These are phyloP conservation scores for Drosophila willistoni DNA, from an alignment of 1,140 invertebrate genomes.

Conservation along the genomic window DNA sequence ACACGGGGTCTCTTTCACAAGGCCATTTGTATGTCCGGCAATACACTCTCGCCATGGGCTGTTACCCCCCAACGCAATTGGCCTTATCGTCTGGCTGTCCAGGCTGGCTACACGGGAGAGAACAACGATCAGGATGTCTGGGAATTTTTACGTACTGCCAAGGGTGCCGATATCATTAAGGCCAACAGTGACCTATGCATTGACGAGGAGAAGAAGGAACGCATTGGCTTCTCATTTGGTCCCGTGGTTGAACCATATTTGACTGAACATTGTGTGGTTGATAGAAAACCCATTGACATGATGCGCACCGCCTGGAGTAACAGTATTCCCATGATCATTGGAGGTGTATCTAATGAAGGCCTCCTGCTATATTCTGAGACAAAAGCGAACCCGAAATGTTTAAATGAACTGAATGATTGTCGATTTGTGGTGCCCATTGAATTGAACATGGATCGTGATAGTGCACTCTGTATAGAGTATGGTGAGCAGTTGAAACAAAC, in stretches of 20 bases:
- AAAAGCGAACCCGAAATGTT: constrained; percentile 72
- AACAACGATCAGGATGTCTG: constrained; percentile 79
- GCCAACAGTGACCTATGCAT: constrained; percentile 72
- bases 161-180: constrained; percentile 86
- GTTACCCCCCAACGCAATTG: constrained; percentile 73
- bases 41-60: constrained; percentile 83
- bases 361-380: constrained; percentile 77
- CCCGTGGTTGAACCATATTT: constrained; percentile 83
- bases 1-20: constrained; percentile 85
- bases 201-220: constrained; percentile 73
- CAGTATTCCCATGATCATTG: constrained; percentile 83
- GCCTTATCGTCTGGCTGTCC: constrained; percentile 74
- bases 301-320: constrained; percentile 82
- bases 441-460: constrained; percentile 73
- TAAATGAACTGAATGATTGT: constrained; percentile 77
- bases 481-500: constrained; percentile 65
- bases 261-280: constrained; percentile 72
- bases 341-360: constrained; percentile 82
- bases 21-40: constrained; percentile 86
- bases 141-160: constrained; percentile 85
- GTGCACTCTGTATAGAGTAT: constrained; percentile 74
- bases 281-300: constrained; percentile 75
- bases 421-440: constrained; percentile 77
- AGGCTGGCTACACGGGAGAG: constrained; percentile 74
- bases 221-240: constrained; percentile 77